phyloP scores from a whole-genome alignment of 2,113 vertebrate genomes.

The Nycticryphes semicollaris region DNA sequence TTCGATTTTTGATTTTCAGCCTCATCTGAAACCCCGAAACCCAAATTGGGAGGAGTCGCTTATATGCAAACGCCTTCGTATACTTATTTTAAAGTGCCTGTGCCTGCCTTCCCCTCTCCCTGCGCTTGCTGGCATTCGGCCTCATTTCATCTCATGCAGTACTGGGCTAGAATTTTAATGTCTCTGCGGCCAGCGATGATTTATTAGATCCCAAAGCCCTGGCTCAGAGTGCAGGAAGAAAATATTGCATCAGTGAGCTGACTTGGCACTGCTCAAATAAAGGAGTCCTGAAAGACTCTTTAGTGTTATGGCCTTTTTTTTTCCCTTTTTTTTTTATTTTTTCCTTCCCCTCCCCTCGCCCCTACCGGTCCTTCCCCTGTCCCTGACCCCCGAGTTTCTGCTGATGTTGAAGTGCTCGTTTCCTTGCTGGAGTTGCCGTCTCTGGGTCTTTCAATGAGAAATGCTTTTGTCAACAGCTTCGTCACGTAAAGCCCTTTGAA shows the following conservation, averaged over 20 bases:
- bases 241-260: constrained; percentile 56
- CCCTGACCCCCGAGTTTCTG: neutral
- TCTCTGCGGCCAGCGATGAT: constrained; percentile 63
- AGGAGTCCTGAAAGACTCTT: constrained; percentile 58
- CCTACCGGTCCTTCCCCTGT: neutral
- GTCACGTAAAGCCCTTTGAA: neutral
- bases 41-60: neutral
- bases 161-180: constrained; percentile 72
- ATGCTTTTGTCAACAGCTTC: neutral
- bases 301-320: neutral
- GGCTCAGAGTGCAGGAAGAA: constrained; percentile 60
- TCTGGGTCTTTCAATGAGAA: neutral
- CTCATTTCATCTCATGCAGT: constrained; percentile 48
- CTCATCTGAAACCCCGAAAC: neutral
- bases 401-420: neutral
- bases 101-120: neutral
- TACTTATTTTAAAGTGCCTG: neutral
- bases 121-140: constrained; percentile 20
- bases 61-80: neutral
- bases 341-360: neutral
- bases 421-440: neutral
- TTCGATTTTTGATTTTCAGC: neutral
- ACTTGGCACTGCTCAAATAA: constrained; percentile 57
- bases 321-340: neutral
- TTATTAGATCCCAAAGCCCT: constrained; percentile 65